Evolutionary conservation across 2,797 vertebrate genomes (phyloP), one percentile per base, ranked within the genome.

Genomic region (Halcyon leucocephala): DNA sequence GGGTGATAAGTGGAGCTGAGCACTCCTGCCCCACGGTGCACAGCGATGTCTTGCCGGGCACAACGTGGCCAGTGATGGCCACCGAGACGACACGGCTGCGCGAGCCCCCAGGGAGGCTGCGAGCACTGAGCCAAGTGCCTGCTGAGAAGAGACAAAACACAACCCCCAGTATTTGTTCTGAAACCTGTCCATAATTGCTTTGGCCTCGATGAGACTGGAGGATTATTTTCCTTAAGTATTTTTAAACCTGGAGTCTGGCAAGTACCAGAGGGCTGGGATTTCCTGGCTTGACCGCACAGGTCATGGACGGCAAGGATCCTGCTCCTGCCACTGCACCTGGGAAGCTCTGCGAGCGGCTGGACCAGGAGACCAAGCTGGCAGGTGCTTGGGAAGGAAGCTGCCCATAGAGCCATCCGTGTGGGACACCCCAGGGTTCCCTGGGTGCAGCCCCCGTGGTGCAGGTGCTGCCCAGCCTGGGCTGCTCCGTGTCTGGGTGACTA

Each of bases 21-120:
- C 9, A 2, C 29, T 64, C 29, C 65, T 4, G 1, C 26, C 48
- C 37, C 7, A 4, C 0, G 0, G 35, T 3, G 2, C 0, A 0
- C 51, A 14, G 44, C 4, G 4, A 9, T 44, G 14, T 24, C 60
- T 49, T 33, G 62, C 69, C 65, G 11, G 39, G 26, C 3, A 2
- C 4, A 4, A 12, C 3, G 0, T 35, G 79, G 52, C 57, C 12
- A 7, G 55, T 49, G 29, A n/a, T 71, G 14, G 62, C 41, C 13
- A 16, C 33, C 2, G 3, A 61, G 46, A 61, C 7, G 1, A 69
- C 70, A 58, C 1, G 3, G 52, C 70, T 33, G 6, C 0, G 4
- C 0, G 2, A 64, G 54, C 72, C 82, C 58, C 46, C 0, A 0
- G 42, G 71, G 51, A 92, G 46, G 51, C 72, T 72, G 64, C 2